Evolutionary conservation across 2,113 vertebrate species (phyloP).

Genomic region (Tichodroma muraria): DNA sequence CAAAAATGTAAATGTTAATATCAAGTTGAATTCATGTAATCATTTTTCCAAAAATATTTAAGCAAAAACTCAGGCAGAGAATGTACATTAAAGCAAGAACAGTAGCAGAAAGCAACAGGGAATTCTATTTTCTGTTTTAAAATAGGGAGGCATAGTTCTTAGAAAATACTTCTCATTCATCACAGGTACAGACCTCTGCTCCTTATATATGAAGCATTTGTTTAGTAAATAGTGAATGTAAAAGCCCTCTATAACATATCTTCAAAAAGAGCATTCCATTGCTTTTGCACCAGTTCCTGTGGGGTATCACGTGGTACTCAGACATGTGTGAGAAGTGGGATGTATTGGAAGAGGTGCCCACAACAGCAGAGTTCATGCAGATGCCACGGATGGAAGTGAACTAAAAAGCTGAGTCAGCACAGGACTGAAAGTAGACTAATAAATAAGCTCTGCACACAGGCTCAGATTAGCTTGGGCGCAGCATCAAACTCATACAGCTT

Average conservation of each 20-base stretch:
- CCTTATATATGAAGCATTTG: not conserved
- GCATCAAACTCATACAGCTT: not conserved
- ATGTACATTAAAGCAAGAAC: not conserved
- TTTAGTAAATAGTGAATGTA: not conserved
- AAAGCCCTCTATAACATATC: not conserved
- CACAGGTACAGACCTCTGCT: not conserved
- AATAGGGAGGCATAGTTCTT: not conserved
- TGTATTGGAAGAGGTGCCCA: not conserved
- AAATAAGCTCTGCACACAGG: not conserved
- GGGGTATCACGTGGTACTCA: not conserved
- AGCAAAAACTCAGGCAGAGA: not conserved
- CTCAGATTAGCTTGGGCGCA: not conserved
- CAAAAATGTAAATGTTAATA: not conserved
- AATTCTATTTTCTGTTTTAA: not conserved
- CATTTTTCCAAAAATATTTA: not conserved
- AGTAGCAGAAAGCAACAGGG: not conserved
- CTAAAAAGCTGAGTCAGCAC: not conserved
- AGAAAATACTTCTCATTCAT: not conserved
- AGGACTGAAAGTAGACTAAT: not conserved
- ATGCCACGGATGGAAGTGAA: accelerated
- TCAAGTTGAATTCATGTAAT: not conserved
- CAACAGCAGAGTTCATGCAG: not conserved
- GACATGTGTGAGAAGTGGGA: not conserved
- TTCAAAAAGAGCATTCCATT: not conserved
- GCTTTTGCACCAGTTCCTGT: not conserved